Evolutionary conservation across 2,888 invertebrate genomes (phyloP).

Genomic region (Drosophila merina): DNA sequence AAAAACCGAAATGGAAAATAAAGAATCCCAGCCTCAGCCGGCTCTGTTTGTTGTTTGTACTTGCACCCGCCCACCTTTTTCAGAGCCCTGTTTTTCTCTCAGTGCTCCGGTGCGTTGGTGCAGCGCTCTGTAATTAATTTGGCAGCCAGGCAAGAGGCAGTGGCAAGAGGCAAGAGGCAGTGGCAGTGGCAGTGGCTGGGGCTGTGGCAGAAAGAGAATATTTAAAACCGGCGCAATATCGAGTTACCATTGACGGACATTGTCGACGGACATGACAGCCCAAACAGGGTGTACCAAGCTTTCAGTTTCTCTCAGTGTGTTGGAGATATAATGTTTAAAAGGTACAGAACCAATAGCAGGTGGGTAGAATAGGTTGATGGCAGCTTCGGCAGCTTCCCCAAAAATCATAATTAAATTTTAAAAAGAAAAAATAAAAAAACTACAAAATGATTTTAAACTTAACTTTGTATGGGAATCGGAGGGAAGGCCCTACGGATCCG

Average conservation of each 20-base stretch:
- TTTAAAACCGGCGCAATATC: constrained; percentile 69
- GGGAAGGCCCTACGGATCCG: constrained; percentile 10
- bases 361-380: constrained; percentile 1
- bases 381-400: constrained; percentile 21
- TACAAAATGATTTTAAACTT: constrained; percentile 6
- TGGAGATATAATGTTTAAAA: neutral
- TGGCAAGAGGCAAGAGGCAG: constrained; percentile 20
- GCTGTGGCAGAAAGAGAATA: constrained; percentile 59
- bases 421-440: neutral
- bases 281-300: constrained; percentile 23
- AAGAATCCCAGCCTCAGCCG: constrained; percentile 34
- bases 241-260: constrained; percentile 64
- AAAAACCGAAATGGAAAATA: constrained; percentile 7
- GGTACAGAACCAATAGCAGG: neutral
- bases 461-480: constrained; percentile 7
- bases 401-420: constrained; percentile 37
- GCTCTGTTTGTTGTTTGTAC: constrained; percentile 42
- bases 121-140: constrained; percentile 76
- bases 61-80: constrained; percentile 18
- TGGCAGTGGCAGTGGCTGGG: constrained; percentile 13
- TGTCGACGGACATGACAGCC: constrained; percentile 19
- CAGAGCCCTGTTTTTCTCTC: constrained; percentile 19
- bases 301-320: constrained; percentile 1
- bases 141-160: constrained; percentile 50
- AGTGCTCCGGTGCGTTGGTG: constrained; percentile 53